phyloP scores from a whole-genome alignment of 2,888 invertebrate genomes.

The Epinotia ramella region DNA sequence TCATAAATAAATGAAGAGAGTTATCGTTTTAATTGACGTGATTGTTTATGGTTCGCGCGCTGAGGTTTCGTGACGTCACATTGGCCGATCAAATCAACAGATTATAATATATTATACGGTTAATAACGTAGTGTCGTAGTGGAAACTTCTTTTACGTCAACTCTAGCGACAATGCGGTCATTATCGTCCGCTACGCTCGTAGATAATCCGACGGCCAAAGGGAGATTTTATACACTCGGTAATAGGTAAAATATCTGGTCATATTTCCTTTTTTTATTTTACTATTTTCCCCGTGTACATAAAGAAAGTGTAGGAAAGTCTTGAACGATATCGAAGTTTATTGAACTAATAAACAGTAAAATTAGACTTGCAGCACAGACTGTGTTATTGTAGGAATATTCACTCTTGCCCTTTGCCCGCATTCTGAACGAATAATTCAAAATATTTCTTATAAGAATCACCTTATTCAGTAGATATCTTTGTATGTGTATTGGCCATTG shows the following conservation, averaged over 20 bases:
- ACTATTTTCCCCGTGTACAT: too few species aligned
- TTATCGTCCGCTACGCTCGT: not conserved
- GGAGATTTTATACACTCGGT: not conserved
- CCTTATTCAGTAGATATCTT: slow-evolving; percentile 47
- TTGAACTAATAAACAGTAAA: too few species aligned
- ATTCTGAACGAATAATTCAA: slow-evolving; percentile 8
- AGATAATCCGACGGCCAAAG: not conserved
- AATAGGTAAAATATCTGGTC: not conserved
- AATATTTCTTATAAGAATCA: slow-evolving; percentile 51
- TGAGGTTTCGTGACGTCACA: not conserved
- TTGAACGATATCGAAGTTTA: too few species aligned
- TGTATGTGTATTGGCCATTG: slow-evolving; percentile 47
- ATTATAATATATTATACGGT: too few species aligned
- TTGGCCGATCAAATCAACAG: not conserved
- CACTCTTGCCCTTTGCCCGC: slow-evolving; percentile 14
- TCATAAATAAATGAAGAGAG: slow-evolving; percentile 7
- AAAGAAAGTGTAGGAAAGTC: too few species aligned
- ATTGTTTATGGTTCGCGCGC: not conserved
- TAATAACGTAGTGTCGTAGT: slow-evolving; percentile 5
- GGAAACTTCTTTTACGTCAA: slow-evolving; percentile 3
- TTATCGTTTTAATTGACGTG: too few species aligned
- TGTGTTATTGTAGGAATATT: not conserved
- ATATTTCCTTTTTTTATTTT: too few species aligned
- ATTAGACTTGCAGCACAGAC: too few species aligned
- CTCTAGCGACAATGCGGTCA: not conserved